Percentiles rank a stretch among this genome's conserved stretches.
Conservation (phyloP, 2,113 vertebrate genomes). For the Mus spicilegus region DNA sequence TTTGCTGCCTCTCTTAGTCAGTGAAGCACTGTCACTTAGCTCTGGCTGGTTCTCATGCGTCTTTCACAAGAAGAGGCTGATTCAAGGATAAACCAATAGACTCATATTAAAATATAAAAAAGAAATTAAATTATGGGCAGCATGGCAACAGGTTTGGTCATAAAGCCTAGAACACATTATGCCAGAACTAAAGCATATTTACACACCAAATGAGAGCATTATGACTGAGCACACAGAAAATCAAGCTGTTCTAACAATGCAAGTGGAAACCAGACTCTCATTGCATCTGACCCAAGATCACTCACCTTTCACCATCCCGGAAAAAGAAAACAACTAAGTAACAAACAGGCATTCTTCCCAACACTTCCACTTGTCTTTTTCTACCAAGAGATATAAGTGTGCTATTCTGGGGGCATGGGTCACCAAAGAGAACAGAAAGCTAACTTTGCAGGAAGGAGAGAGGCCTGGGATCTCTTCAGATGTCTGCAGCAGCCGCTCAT, state of each 20-base stretch:
- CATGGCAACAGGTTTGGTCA: conserved; percentile 68
- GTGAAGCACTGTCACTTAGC: not conserved
- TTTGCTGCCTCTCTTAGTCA: conserved; percentile 4
- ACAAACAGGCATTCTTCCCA: not conserved
- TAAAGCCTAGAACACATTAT: conserved; percentile 67
- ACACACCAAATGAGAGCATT: conserved; percentile 74
- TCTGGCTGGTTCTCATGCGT: not conserved
- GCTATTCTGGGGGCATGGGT: not conserved
- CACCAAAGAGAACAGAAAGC: not conserved
- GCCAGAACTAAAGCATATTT: conserved; percentile 71
- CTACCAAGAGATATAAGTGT: not conserved
- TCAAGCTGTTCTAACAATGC: conserved; percentile 44
- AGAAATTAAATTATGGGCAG: conserved; percentile 50
- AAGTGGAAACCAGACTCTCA: conserved; percentile 64
- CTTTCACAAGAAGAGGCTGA: conserved; percentile 20
- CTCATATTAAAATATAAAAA: conserved; percentile 59
- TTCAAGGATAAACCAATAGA: not conserved
- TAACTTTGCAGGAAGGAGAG: not conserved
- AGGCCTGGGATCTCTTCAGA: not conserved
- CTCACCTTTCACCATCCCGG: conserved; percentile 22
- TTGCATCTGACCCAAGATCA: conserved; percentile 58
- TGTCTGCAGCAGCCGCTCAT: not conserved
- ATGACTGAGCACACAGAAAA: conserved; percentile 67
- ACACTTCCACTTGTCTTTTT: not conserved
- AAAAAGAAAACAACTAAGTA: conserved; percentile 49